Conservation (phyloP, 2,113 vertebrate species). For the Reinhardtius hippoglossoides region DNA sequence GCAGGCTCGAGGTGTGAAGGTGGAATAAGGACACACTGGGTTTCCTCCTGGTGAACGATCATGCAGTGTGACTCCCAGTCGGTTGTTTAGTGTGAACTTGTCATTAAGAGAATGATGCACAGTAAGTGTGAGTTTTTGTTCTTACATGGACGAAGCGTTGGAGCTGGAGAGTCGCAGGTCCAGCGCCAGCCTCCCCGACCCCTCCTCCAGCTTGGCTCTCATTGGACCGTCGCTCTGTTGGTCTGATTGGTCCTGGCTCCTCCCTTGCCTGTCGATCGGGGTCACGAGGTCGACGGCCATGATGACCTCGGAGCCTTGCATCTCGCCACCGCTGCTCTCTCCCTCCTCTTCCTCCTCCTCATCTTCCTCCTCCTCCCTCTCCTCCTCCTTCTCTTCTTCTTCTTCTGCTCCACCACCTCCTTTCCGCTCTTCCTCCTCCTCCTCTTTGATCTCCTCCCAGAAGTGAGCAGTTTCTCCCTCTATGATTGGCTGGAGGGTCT, state of each 20-base stretch:
- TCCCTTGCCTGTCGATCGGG: conserved; percentile 59
- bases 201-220: conserved; percentile 86
- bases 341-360: conserved; percentile 72
- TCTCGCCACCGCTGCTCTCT: conserved; percentile 84
- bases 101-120: background rate
- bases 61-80: too few species aligned
- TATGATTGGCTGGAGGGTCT: conserved; percentile 96
- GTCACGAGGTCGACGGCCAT: conserved; percentile 86
- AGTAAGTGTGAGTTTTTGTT: background rate
- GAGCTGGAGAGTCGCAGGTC: conserved; percentile 94
- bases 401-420: conserved; percentile 32
- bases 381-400: conserved; percentile 39
- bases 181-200: conserved; percentile 89
- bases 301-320: conserved; percentile 86
- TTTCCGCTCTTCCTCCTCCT: conserved; percentile 67
- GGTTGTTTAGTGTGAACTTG: too few species aligned
- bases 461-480: conserved; percentile 98
- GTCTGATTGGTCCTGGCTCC: conserved; percentile 54
- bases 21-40: too few species aligned
- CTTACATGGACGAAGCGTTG: conserved; percentile 94
- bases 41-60: too few species aligned
- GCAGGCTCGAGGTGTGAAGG: too few species aligned
- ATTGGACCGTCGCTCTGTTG: conserved; percentile 62
- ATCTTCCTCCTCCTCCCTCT: conserved; percentile 73
- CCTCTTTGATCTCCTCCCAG: conserved; percentile 95